Percentiles rank a stretch among this genome's conserved stretches.
These are phyloP conservation scores for human (Homo sapiens) DNA, from an alignment of 2,113 vertebrate species.

Conservation along the genomic window GRCh38 chr9:131068001-131068500, in stretches of 20 bases:
- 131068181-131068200: slow-evolving; percentile 89
- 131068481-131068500: background rate
- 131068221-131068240: slow-evolving; percentile 90
- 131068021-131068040: accelerated
- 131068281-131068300: background rate
- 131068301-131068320: background rate
- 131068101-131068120: slow-evolving; percentile 75
- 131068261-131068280: background rate
- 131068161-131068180: slow-evolving; percentile 89
- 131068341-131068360: background rate
- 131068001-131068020: accelerated
- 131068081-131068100: slow-evolving; percentile 85
- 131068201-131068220: slow-evolving; percentile 82
- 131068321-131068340: background rate
- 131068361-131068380: background rate
- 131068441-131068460: background rate
- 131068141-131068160: slow-evolving; percentile 89
- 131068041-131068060: background rate
- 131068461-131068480: background rate
- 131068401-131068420: background rate
- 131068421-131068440: background rate
- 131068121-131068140: slow-evolving; percentile 88
- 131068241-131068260: accelerated
- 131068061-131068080: slow-evolving; percentile 83
- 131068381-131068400: background rate